These are phyloP conservation scores for Epizoanthus scotinus DNA, from an alignment of 92 coral and sea anemone genomes.

Conservation along the genomic window DNA sequence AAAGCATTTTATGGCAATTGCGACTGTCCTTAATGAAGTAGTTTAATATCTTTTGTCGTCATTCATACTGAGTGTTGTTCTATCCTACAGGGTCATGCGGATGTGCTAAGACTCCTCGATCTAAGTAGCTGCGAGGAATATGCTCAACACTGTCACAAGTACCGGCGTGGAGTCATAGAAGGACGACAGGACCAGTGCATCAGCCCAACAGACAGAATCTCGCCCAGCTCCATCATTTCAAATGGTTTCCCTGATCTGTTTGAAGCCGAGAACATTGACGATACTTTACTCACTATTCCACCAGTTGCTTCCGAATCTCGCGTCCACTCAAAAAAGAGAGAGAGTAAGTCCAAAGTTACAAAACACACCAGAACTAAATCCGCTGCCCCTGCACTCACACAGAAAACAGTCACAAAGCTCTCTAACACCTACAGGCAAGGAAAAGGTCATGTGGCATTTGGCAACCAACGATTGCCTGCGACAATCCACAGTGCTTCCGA, in stretches of 20 bases:
- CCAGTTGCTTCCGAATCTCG: slow-evolving; percentile 22
- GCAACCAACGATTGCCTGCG: neutral
- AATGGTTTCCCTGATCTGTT: neutral
- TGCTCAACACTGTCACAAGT: slow-evolving; percentile 57
- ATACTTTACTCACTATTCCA: slow-evolving; percentile 1
- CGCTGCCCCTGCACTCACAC: slow-evolving; percentile 2
- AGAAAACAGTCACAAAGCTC: neutral
- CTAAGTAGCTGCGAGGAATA: slow-evolving; percentile 76
- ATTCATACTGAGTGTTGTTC: neutral
- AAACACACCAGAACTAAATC: slow-evolving; percentile 8
- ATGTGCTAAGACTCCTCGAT: slow-evolving; percentile 83
- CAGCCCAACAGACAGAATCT: slow-evolving; percentile 36
- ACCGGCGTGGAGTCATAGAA: slow-evolving; percentile 55
- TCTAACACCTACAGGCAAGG: neutral
- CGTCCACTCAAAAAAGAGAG: slow-evolving; percentile 6
- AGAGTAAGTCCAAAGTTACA: neutral
- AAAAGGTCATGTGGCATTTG: slow-evolving; percentile 9
- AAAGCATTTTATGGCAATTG: neutral
- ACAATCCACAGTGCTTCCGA: slow-evolving; percentile 2
- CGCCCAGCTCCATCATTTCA: slow-evolving; percentile 36
- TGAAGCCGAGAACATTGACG: neutral
- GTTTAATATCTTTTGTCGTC: neutral
- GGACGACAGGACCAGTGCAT: slow-evolving; percentile 21
- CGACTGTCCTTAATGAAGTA: neutral
- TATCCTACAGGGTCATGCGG: slow-evolving; percentile 78